Conservation (phyloP, 2,113 vertebrate genomes). For the Platichthys flesus region DNA sequence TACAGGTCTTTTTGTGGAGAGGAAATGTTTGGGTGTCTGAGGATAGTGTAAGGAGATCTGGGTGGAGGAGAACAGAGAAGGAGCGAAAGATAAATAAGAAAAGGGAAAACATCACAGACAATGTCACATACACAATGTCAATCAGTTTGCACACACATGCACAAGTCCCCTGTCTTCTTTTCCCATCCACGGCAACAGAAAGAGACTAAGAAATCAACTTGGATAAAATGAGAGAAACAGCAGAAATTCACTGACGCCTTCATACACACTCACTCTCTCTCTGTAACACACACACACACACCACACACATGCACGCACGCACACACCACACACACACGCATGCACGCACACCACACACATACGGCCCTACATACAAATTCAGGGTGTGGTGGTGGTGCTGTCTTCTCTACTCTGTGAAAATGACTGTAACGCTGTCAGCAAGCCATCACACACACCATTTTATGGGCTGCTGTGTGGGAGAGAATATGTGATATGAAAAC, state of each 20-base stretch:
- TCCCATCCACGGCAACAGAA: conserved; percentile 43
- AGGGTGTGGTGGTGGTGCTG: conserved; percentile 59
- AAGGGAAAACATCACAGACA: conserved; percentile 39
- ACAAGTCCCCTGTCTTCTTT: conserved; percentile 10
- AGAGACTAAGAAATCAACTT: conserved; percentile 53
- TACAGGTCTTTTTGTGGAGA: conserved; percentile 59
- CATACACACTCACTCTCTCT: conserved; percentile 23
- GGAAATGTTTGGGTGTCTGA: conserved; percentile 73
- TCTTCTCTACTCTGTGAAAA: conserved; percentile 71
- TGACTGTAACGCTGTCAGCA: conserved; percentile 70
- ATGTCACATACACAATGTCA: conserved; percentile 31
- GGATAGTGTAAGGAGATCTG: conserved; percentile 55
- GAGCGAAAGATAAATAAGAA: conserved; percentile 51
- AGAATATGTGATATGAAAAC: conserved; percentile 55
- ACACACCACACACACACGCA: not conserved
- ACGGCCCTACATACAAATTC: conserved; percentile 24
- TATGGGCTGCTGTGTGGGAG: conserved; percentile 59
- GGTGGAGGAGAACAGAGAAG: conserved; percentile 32
- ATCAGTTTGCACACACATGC: conserved; percentile 15
- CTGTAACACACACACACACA: not conserved
- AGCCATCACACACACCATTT: conserved; percentile 62
- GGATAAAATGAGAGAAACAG: conserved; percentile 54
- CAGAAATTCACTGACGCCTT: conserved; percentile 52
- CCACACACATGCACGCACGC: conserved; percentile 1
- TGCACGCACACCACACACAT: not conserved